Conservation (phyloP, 2,888 invertebrate species). For the Drosophila leonis region DNA sequence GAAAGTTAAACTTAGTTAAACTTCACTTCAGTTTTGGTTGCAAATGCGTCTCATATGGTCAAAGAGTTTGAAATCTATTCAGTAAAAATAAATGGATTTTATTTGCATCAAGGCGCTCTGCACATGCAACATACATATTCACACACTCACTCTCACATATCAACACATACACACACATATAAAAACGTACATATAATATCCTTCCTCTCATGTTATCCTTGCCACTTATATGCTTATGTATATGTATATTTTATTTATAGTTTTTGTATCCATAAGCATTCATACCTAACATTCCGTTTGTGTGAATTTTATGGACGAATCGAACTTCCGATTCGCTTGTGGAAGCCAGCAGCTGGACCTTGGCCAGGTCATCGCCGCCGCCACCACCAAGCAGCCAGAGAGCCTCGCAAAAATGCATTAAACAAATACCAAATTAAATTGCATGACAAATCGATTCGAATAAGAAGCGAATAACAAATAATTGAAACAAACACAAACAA, state of each 20-base stretch:
- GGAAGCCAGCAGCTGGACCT: constrained; percentile 66
- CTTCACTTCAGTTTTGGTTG: background rate
- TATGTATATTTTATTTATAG: constrained; percentile 65
- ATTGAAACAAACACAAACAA: constrained; percentile 11
- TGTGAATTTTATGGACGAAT: constrained; percentile 69
- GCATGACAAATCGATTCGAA: constrained; percentile 12
- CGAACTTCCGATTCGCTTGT: constrained; percentile 61
- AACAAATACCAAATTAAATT: constrained; percentile 9
- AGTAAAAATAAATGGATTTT: background rate
- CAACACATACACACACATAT: background rate
- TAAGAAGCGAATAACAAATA: constrained; percentile 14
- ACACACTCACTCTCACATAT: background rate
- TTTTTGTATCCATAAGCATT: constrained; percentile 50
- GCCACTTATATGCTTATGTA: constrained; percentile 47
- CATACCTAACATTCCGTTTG: constrained; percentile 47
- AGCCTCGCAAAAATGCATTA: constrained; percentile 29
- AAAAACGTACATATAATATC: constrained; percentile 6
- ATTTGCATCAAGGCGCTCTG: background rate
- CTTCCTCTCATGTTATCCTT: constrained; percentile 31
- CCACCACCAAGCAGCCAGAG: constrained; percentile 47
- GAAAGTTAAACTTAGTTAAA: background rate
- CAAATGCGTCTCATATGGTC: background rate
- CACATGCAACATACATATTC: background rate
- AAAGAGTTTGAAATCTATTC: background rate
- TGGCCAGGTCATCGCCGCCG: constrained; percentile 56